Evolutionary conservation across 2,888 invertebrate genomes (phyloP), one percentile per base, ranked within the genome.

Genomic region (Rhyacophila evoluta): DNA sequence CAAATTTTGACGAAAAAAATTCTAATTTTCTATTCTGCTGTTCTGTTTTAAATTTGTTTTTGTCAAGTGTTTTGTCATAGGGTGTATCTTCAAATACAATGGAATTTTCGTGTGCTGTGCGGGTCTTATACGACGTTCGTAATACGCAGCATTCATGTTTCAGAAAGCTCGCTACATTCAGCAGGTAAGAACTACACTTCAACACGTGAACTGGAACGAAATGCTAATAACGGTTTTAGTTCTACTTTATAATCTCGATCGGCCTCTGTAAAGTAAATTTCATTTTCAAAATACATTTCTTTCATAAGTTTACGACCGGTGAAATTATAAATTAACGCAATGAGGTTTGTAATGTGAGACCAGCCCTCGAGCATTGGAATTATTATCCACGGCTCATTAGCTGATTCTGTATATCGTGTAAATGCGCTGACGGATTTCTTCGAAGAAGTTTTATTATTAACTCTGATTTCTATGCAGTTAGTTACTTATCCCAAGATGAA

Each of bases 201-300:
- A 37, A 27, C 28, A 74, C 75, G 70, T 69, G 36, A 38, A 73
- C 72, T 77, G 77, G 38, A 77, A 68, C 77, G 28, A 77, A 77
- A 73, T 72, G 77, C 28, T 77, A 77, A 77, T 77, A 68, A 72
- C 36, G 27, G 55, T 77, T 72, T 73, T 77, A 73, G 77, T 73
- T 77, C 77, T 19, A 36, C 55, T 67, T 38, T 72, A 72, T 77
- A 72, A 77, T 77, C 77, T 73, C 69, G 77, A 77, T 72, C 77
- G 77, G 73, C 69, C 77, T 68, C 55, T 10, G 72, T 77, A 72
- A 8, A 55, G 67, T 73, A 77, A 77, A 77, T 68, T 71, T 55
- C 77, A 71, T 71, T 77, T 41, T 55, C 72, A 73, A 77, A 73
- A 68, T 77, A 73, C 77, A 73, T 77, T 77, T 77, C 77, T 67